Percentiles rank a stretch among this genome's conserved stretches.
These are phyloP conservation scores for Glossophaga mutica DNA, from an alignment of 2,797 vertebrate genomes.

Conservation along the genomic window DNA sequence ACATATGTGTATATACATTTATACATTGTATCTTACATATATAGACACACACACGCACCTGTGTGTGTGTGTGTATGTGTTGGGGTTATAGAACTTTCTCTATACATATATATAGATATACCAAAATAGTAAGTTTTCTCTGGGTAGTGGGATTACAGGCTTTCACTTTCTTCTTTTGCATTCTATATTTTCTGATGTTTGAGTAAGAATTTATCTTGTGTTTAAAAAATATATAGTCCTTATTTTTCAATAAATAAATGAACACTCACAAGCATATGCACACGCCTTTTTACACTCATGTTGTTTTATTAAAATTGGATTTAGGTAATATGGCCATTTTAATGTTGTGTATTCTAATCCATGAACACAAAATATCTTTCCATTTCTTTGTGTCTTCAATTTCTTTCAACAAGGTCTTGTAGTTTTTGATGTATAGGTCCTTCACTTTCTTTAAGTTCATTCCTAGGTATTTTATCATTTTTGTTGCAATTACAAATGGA, in stretches of 20 bases:
- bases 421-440: background rate
- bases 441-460: background rate
- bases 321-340: background rate
- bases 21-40: background rate
- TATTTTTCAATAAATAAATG: background rate
- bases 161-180: background rate
- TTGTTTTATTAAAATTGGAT: background rate
- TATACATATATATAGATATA: background rate
- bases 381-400: background rate
- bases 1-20: background rate
- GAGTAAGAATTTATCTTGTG: background rate
- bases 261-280: background rate
- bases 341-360: background rate
- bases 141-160: background rate
- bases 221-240: background rate
- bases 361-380: background rate
- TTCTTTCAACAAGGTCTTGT: no score
- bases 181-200: background rate
- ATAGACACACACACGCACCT: background rate
- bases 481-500: background rate
- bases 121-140: background rate
- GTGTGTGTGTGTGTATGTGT: no score
- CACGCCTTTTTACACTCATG: background rate
- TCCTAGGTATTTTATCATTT: background rate
- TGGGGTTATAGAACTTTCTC: background rate